Percentiles rank a stretch among this genome's conserved stretches.
phyloP scores from a whole-genome alignment of 2,113 vertebrate species.

The Hypomesus transpacificus region DNA sequence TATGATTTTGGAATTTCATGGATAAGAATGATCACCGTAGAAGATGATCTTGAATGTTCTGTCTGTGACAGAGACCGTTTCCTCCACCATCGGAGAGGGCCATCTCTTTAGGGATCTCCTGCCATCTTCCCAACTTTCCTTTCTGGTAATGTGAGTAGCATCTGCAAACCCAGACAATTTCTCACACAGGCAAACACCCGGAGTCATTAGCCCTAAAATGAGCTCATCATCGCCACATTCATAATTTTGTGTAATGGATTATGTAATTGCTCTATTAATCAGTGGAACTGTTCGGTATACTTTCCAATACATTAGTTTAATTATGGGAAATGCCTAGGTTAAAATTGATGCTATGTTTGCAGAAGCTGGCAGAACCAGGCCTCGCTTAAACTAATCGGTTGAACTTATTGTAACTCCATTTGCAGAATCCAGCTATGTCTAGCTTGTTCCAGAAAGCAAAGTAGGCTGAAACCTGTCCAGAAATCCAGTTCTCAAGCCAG shows the following conservation, averaged over 20 bases:
- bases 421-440: not conserved
- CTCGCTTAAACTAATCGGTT: too few relatives aligned
- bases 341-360: slow-evolving; percentile 58
- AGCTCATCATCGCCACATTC: slow-evolving; percentile 69
- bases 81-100: too few relatives aligned
- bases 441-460: slow-evolving; percentile 25
- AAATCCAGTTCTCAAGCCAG: slow-evolving; percentile 31
- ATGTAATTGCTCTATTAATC: slow-evolving; percentile 66
- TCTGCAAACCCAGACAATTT: slow-evolving; percentile 49
- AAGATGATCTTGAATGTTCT: too few relatives aligned
- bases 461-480: slow-evolving; percentile 43
- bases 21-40: too few relatives aligned
- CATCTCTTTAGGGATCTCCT: too few relatives aligned
- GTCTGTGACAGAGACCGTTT: too few relatives aligned
- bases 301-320: slow-evolving; percentile 61
- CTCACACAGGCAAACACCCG: slow-evolving; percentile 58
- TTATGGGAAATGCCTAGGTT: slow-evolving; percentile 56
- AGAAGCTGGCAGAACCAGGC: slow-evolving; percentile 17
- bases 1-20: too few relatives aligned
- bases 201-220: slow-evolving; percentile 60
- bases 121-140: too few relatives aligned
- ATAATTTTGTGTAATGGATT: slow-evolving; percentile 70
- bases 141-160: too few relatives aligned
- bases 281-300: slow-evolving; percentile 49
- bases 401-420: too few relatives aligned